Base-by-base conservation (phyloP, 2,113 vertebrate species). In the Platysternon megacephalum region DNA sequence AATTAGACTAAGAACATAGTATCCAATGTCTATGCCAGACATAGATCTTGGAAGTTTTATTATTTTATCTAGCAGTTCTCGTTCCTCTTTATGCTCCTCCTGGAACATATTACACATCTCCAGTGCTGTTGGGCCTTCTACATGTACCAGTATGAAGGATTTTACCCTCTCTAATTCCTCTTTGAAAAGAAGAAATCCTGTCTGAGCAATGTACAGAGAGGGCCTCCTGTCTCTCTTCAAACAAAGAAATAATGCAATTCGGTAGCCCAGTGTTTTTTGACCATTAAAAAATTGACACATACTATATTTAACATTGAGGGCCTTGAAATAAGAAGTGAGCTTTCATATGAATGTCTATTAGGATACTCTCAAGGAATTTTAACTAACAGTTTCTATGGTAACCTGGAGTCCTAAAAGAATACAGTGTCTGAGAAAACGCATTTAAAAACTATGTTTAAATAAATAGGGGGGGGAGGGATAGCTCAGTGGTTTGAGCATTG, bases 321-420 rank as follows among this genome's bases (percentile, higher is more conserved):
- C 84, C 91, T 79, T 82, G 58, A 84, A 21, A 51, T n/a, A 46
- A 79, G 87, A 81, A 65, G 56, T 49, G 14, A 11, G 80, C 85
- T 82, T 78, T 65, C 51, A 90, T 92, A 46, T 48, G 82, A 79
- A n/a, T 39, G 76, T 72, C 88, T 98, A 96, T 97, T 96, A 97
- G 96, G 86, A 19, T 44, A 85, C 88, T 87, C 53, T 85, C 86
- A 78, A 93, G 84, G 82, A 90, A 93, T 89, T 83, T 82, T 91
- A 95, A 95, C 81, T 26, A 94, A 93, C 83, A 3, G 94, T 98
- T 97, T 93, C 97, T 93, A 98, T 97, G 94, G 97, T 92, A 94
- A 98, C 76, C 29, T 48, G 39, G 90, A 78, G 79, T 81, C 93
- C 61, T 39, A 88, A 85, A 87, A 85, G 84, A 90, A 85, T 84